Percentiles rank a stretch among this genome's conserved stretches.
phyloP scores from a whole-genome alignment of 2,888 invertebrate species.

The Orthosia incerta region DNA sequence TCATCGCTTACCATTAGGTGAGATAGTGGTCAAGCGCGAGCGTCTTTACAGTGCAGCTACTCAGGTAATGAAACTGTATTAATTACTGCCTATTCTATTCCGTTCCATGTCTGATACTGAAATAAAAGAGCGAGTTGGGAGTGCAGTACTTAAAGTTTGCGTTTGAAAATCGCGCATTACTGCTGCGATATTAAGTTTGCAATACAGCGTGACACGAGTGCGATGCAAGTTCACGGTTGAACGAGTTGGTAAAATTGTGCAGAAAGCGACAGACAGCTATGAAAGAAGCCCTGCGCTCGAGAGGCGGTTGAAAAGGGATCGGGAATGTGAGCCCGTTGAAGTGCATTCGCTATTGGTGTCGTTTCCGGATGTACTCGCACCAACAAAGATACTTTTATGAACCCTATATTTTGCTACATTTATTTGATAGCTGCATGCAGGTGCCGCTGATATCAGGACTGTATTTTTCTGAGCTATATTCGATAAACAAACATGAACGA shows the following conservation, averaged over 20 bases:
- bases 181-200: constrained; percentile 54
- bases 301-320: constrained; percentile 78
- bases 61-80: constrained; percentile 26
- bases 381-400: constrained; percentile 69
- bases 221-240: constrained; percentile 77
- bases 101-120: not conserved
- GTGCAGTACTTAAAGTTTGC: constrained; percentile 18
- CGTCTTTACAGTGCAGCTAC: constrained; percentile 31
- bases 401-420: constrained; percentile 59
- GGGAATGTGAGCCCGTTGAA: constrained; percentile 77
- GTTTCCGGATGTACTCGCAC: constrained; percentile 73
- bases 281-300: constrained; percentile 76
- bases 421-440: constrained; percentile 65
- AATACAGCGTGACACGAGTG: constrained; percentile 45
- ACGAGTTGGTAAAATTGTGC: constrained; percentile 80
- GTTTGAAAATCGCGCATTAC: constrained; percentile 40
- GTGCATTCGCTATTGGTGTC: constrained; percentile 82
- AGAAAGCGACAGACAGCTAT: constrained; percentile 76
- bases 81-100: constrained; percentile 5
- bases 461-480: constrained; percentile 17
- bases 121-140: not conserved
- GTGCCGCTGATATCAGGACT: constrained; percentile 29
- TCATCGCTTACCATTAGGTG: too few species aligned
- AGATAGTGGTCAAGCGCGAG: too few species aligned
- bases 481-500: constrained; percentile 9